Base-by-base conservation (phyloP, 2,797 vertebrate genomes). In the Myotis pilosus region DNA sequence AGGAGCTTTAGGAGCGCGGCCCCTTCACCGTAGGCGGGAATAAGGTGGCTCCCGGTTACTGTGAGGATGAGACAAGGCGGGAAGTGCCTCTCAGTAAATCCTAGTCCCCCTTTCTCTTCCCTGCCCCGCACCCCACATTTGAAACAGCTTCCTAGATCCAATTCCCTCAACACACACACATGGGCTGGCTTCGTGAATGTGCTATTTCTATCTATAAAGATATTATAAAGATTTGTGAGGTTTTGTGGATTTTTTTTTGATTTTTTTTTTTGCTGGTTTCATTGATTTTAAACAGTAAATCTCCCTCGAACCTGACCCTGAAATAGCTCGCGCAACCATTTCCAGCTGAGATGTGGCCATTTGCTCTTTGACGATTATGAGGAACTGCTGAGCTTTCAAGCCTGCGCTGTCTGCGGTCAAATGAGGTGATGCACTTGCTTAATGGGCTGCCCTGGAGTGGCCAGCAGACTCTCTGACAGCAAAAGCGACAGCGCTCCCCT, bases 211-310 rank as follows among this genome's bases (percentile, higher is more conserved):
- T 33, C 19, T 68, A 30, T 57, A 80, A 80, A 87, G 79, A 68
- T 57, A 57, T 9, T 89, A 53, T 6, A 72, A 74, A n/a, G 22
- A 17, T 79, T 47, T 66, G 23, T 30, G 62, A 8, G 15, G 28
- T n/a, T 7, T 49, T 69, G 57, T 76, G 33, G n/a, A 10, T n/a
- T 33, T 53, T 62, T 44, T 60, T n/a, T n/a, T n/a, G n/a, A n/a
- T 33, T 53, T 62, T 44, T 60, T n/a, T 44, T 41, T 68, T 38
- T 60, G 4, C 25, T 49, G 22, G 64, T 87, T 62, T 87, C 23
- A 76, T 49, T 83, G 71, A 74, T 89, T 89, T 90, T 86, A 66
- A 95, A 76, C 57, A 95, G 78, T 86, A 75, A 38, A 55, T 87
- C 15, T 89, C 33, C 47, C 60, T 84, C 66, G 88, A 93, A 88